A percentile compares a stretch with the other conserved stretches of the same genome.
These are phyloP conservation scores for Coendou prehensilis DNA, from an alignment of 2,797 vertebrate genomes.

Conservation along the genomic window DNA sequence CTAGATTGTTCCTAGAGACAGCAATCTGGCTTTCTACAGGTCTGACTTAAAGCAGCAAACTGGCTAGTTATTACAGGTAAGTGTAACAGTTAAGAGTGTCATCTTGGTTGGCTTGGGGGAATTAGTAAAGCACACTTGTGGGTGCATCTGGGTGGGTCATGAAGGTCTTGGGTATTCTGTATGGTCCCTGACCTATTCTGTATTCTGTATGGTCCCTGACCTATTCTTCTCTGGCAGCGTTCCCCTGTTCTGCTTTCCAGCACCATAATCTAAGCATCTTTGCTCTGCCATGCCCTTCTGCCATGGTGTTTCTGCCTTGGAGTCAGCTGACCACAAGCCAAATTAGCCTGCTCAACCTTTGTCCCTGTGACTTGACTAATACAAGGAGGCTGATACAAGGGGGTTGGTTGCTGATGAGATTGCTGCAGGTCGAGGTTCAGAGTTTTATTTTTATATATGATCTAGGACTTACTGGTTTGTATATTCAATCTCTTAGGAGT, in stretches of 20 bases:
- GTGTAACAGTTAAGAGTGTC: neutral
- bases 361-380: neutral
- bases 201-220: neutral
- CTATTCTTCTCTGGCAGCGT: neutral
- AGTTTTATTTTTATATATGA: neutral
- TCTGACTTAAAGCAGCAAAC: neutral
- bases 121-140: neutral
- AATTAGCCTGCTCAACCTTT: neutral
- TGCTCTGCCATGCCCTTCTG: neutral
- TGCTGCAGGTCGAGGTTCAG: neutral
- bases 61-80: neutral
- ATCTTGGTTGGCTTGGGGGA: neutral
- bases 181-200: neutral
- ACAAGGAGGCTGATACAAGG: neutral
- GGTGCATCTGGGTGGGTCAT: neutral
- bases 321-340: neutral
- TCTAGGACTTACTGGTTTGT: neutral
- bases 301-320: neutral
- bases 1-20: conserved; percentile 19
- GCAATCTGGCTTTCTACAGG: neutral
- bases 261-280: neutral
- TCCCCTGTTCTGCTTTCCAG: neutral
- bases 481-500: neutral
- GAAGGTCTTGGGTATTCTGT: neutral
- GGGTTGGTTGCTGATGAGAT: neutral